Evolutionary conservation across 2,888 invertebrate species (phyloP), one percentile per base, ranked within the genome.

Genomic region (Glomeris marginata): DNA sequence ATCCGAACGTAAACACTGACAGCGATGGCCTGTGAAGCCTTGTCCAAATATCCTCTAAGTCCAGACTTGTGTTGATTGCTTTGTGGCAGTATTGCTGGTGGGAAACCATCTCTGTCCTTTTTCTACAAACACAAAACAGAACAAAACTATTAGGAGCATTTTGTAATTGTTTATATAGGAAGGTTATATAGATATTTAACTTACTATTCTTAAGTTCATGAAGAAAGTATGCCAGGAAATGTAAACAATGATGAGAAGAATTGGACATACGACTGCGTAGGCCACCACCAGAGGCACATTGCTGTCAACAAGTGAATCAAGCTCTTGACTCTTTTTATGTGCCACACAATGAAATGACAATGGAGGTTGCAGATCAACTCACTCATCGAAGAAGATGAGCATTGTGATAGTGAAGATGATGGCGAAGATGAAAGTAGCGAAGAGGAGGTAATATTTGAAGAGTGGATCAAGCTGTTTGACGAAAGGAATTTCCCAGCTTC

Each of bases 391-490:
- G 28, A 28, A 28, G 28, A 28, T 28, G 28, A 28, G 28, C 28
- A 28, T 5, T 28, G 28, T 41, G 16, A 77, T 74, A 35, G 81
- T 63, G 50, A 75, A 70, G 60, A 51, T 20, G 5, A 43, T 43
- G 3, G 63, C 36, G 53, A 63, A 65, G 33, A 81, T 72, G 36
- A 77, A 61, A 34, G 76, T 67, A 34, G 77, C 73, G 57, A 76
- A 74, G 1, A 77, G 66, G 33, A 82, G 69, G 62, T 82, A 90
- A 64, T 84, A 88, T 64, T 86, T 87, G 62, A 87, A 84, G 55
- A 90, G 74, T 0, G 84, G 81, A 69, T 92, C 91, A 1, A 81
- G 77, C 57, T 84, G 76, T 46, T 74, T 68, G 45, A 84, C 67
- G 64, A 82, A 90, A 2, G 77, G 76, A 58, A 77, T 69, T 66